Percentiles rank a stretch among this genome's conserved stretches.
These are phyloP conservation scores for Plusia festucae DNA, from an alignment of 2,888 invertebrate genomes.

Conservation along the genomic window DNA sequence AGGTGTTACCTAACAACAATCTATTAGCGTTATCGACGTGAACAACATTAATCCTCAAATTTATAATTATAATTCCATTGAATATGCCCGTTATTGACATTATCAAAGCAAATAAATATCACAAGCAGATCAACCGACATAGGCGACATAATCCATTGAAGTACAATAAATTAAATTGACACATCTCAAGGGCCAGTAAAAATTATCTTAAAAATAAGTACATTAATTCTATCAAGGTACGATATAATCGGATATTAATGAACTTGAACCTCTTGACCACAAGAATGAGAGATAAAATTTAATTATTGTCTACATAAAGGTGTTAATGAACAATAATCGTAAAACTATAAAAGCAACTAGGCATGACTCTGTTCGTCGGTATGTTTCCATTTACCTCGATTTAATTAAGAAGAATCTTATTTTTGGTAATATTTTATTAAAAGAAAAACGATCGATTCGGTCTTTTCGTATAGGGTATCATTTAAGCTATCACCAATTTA, in stretches of 20 bases:
- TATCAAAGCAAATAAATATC: constrained; percentile 17
- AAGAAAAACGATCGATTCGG: too few relatives aligned
- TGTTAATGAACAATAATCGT: background rate
- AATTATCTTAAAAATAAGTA: background rate
- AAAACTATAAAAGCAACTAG: too few relatives aligned
- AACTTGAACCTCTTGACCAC: constrained; percentile 1
- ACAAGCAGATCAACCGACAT: background rate
- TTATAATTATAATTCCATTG: constrained; percentile 30
- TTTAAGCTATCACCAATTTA: too few relatives aligned
- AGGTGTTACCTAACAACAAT: constrained; percentile 18
- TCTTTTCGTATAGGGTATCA: too few relatives aligned
- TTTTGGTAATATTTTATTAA: too few relatives aligned
- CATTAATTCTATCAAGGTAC: background rate
- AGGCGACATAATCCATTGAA: background rate
- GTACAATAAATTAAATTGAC: background rate
- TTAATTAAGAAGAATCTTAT: background rate
- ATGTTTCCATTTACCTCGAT: too few relatives aligned
- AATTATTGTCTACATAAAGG: constrained; percentile 1
- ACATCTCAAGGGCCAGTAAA: background rate
- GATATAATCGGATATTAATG: background rate
- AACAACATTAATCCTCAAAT: constrained; percentile 19
- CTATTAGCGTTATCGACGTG: constrained; percentile 18
- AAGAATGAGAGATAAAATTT: background rate
- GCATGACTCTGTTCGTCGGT: too few relatives aligned
- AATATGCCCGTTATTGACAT: constrained; percentile 29